Evolutionary conservation across 2,888 invertebrate species (phyloP), one percentile per base, ranked within the genome.

Genomic region (Ochropleura plecta): DNA sequence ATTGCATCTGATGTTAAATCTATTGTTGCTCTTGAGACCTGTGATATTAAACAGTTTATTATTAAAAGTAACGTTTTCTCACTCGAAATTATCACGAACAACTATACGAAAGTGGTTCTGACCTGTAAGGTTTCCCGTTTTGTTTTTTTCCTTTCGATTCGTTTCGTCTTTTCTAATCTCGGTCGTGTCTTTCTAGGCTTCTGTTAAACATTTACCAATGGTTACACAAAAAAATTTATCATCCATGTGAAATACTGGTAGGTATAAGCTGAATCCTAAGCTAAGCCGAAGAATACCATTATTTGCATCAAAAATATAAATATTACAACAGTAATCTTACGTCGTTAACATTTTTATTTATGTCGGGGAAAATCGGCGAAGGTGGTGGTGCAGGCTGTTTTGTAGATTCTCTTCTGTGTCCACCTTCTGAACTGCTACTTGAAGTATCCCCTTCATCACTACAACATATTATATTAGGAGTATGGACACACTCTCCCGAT

Each of bases 381-480:
- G 98, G 97, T 2, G 98, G 98, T 74, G 98, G 98, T 20, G 97
- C 98, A 40, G 93, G 90, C 77, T 96, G 95, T 76, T 89, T 92
- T 48, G 94, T 93, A 73, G 96, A 96, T 87, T 97, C 97, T 84
- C 97, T 97, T 40, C 89, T 83, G 10, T 96, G 97, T 79, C 97
- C 97, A 85, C 97, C 98, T 82, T 98, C 98, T 8, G 97, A 97
- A 88, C 97, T 97, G 90, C 97, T 98, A 79, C 97, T 97, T 60
- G 97, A 98, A 9, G 98, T 97, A 87, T 98, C 98, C 8, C 98
- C 98, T 94, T 98, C 98, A 88, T 98, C 98, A 93, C 98, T 98
- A 90, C 71, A 88, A 78, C 20, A 51, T 48, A 67, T 64, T 40
- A 57, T 59, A 5, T 70, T 30, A 67, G 3, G 30, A 30, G 30